These are phyloP conservation scores for Hydrozoanthus tunicans DNA, from an alignment of 64 coral and sea anemone genomes.

Conservation along the genomic window DNA sequence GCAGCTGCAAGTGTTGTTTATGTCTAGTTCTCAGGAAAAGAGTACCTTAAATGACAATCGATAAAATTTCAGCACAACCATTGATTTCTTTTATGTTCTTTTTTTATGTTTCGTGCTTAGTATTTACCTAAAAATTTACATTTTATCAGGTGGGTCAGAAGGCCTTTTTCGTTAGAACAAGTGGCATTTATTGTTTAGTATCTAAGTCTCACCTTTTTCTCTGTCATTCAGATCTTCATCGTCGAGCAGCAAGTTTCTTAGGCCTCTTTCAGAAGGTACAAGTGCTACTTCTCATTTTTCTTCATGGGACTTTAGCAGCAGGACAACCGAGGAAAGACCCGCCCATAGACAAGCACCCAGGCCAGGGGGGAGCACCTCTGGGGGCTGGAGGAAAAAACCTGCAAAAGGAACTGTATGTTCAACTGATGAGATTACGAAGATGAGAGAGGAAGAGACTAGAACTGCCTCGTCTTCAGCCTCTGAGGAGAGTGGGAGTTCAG, in stretches of 20 bases:
- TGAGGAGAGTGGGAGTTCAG: constrained; percentile 21
- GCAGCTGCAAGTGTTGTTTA: no score
- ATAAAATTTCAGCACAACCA: no score
- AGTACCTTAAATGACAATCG: no score
- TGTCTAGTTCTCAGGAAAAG: no score
- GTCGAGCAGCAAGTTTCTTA: constrained; percentile 46
- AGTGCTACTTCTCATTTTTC: constrained; percentile 33
- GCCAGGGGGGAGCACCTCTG: constrained; percentile 38
- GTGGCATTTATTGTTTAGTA: no score
- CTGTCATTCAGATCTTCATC: constrained; percentile 6
- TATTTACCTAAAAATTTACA: no score
- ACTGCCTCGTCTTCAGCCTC: constrained; percentile 33
- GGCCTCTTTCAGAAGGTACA: constrained; percentile 9
- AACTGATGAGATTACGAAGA: neutral
- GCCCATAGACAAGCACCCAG: neutral
- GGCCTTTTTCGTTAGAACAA: no score
- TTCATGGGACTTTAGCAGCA: constrained; percentile 63
- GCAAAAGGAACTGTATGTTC: constrained; percentile 16
- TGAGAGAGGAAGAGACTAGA: neutral
- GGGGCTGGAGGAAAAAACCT: constrained; percentile 78
- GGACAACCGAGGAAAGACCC: constrained; percentile 43
- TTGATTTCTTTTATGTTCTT: no score
- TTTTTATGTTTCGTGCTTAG: no score
- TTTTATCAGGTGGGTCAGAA: no score
- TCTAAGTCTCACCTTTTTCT: no score